A percentile compares a stretch with the other conserved stretches of the same genome.
These are phyloP conservation scores for Mantis religiosa DNA, from an alignment of 2,888 invertebrate species.

Conservation along the genomic window DNA sequence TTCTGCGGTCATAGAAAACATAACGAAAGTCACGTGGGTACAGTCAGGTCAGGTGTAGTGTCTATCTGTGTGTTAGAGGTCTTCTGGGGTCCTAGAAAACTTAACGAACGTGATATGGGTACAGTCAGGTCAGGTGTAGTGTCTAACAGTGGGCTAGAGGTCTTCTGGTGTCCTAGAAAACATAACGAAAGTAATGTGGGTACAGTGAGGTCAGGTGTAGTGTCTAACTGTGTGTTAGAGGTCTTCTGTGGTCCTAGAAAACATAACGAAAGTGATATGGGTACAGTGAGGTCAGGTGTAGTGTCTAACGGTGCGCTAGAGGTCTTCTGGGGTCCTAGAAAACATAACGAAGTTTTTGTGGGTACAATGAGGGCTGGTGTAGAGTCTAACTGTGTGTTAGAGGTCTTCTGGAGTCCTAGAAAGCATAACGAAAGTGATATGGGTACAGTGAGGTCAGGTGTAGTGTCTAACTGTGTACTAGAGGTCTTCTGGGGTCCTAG, in stretches of 20 bases:
- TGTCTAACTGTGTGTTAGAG: not conserved
- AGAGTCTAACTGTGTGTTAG: not conserved
- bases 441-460: not conserved
- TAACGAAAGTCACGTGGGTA: slow-evolving; percentile 10
- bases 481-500: no score
- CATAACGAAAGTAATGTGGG: not conserved
- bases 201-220: not conserved
- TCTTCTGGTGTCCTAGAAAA: not conserved
- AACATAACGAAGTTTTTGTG: no score
- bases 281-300: not conserved
- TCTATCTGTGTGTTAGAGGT: not conserved
- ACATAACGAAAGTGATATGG: slow-evolving; percentile 1
- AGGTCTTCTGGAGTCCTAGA: not conserved
- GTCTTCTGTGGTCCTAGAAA: no score
- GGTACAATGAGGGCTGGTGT: not conserved
- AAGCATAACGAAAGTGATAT: not conserved
- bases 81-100: not conserved
- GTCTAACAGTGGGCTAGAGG: not conserved
- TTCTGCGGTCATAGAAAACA: not conserved
- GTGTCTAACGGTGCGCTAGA: not conserved
- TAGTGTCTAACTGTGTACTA: not conserved
- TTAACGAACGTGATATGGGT: not conserved
- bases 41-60: not conserved
- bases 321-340: not conserved
- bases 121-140: not conserved